Base-by-base conservation (phyloP, 1,140 invertebrate genomes). In the Contarinia nasturtii region DNA sequence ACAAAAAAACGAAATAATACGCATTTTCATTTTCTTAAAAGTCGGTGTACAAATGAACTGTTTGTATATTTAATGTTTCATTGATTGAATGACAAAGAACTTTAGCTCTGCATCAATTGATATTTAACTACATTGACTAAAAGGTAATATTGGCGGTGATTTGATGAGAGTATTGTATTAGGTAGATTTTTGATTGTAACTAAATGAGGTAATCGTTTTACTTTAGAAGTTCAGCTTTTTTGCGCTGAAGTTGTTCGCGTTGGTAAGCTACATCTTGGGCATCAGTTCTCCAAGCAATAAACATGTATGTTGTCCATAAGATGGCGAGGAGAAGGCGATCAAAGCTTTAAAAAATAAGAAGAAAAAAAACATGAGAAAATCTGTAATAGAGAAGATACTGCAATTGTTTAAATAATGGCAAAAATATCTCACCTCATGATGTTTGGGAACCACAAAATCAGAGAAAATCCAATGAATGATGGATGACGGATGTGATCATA, bases 231-330 rank as follows among this genome's bases (percentile, higher is more conserved):
- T 58, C 52, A 1, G 44, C 48, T 42, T 56, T 57, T 18, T 61
- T 61, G 15, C 52, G 48, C 33, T 54, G 46, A 36, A 64, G 46
- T 36, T 61, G 55, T 11, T 49, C n/a, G 33, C 52, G 49, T 19
- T 72, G 70, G 50, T 73, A 73, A 19, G 52, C 52, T 38, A 66
- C 66, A 56, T 73, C 71, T 7, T 57, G 55, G 3, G 58, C 45
- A 54, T 73, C 69, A 5, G 71, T 67, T n/a, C 57, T 65, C 71
- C 71, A 73, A 49, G 68, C 69, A 22, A 66, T 34, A 21, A 63
- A 54, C 71, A 73, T 73, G 15, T 72, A 73, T 5, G 61, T 33
- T 8, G 68, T 68, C 1, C 73, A 52, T 42, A 72, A 47, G 3
- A 52, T 52, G 22, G 68, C 63, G 45, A 73, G 48, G 37, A 73